Conservation (phyloP, 2,113 vertebrate genomes). For the Cariama cristata region DNA sequence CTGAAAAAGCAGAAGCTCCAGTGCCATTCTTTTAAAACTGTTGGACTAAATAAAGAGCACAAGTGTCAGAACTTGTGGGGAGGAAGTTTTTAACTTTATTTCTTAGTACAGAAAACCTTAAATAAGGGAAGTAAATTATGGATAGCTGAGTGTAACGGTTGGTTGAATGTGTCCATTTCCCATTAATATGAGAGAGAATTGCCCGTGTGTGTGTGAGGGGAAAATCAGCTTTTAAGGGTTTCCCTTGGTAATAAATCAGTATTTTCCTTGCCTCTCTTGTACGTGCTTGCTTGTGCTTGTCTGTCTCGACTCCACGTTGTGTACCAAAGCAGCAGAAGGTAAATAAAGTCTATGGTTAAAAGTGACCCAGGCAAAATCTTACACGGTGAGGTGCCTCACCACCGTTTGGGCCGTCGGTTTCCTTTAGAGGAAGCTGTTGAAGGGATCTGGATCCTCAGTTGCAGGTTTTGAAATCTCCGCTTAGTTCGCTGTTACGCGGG, state of each 20-base stretch:
- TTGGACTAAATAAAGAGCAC: not conserved
- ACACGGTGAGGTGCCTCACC: accelerated
- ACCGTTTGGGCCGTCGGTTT: accelerated
- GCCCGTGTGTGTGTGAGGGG: not conserved
- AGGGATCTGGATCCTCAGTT: not conserved
- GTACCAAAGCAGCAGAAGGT: not conserved
- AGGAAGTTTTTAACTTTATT: not conserved
- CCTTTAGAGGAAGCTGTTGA: not conserved
- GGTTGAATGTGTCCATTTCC: not conserved
- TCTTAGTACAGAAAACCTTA: not conserved
- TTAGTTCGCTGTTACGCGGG: not conserved
- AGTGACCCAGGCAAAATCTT: not conserved
- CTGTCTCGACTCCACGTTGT: not conserved
- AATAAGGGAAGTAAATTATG: not conserved
- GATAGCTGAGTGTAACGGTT: not conserved
- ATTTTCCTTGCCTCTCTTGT: not conserved
- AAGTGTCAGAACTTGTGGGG: not conserved
- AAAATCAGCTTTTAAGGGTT: not conserved
- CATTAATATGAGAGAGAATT: not conserved
- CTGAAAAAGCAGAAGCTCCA: not conserved
- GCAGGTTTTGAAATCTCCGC: not conserved
- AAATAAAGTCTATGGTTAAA: not conserved
- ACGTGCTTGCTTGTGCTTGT: not conserved
- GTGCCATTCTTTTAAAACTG: not conserved
- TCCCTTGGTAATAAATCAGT: not conserved